phyloP scores from a whole-genome alignment of 1,140 invertebrate genomes.

The Thalassaphorura encarpata region DNA sequence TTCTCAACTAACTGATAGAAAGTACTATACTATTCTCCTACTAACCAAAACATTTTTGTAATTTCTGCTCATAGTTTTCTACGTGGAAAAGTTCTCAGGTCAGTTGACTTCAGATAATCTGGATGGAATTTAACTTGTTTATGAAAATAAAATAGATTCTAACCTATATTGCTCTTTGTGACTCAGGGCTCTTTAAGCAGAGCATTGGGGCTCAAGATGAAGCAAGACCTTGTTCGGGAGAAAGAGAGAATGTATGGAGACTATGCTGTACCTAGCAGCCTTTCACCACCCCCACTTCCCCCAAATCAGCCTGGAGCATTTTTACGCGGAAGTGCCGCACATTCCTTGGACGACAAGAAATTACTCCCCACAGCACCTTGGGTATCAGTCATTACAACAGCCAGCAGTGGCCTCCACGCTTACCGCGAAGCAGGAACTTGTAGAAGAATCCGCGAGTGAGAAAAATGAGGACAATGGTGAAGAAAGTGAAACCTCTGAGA shows the following conservation, averaged over 20 bases:
- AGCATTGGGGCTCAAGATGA: conserved; percentile 56
- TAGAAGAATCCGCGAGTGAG: too few relatives aligned
- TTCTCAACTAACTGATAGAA: background rate
- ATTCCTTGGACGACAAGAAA: conserved; percentile 36
- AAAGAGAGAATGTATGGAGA: conserved; percentile 37
- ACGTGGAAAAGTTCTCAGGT: conserved; percentile 51
- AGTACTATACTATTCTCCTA: background rate
- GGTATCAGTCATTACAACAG: too few relatives aligned
- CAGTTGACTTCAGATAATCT: too few relatives aligned
- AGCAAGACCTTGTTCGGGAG: conserved; percentile 39
- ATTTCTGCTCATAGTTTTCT: conserved; percentile 41
- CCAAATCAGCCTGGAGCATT: conserved; percentile 47
- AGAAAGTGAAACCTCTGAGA: too few relatives aligned
- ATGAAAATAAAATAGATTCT: background rate
- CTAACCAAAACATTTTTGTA: background rate
- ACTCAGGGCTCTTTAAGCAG: conserved; percentile 61
- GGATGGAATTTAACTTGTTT: background rate
- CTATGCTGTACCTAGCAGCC: too few relatives aligned
- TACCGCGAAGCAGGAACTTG: too few relatives aligned
- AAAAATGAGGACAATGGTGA: too few relatives aligned
- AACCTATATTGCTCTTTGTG: conserved; percentile 2
- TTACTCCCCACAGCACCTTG: too few relatives aligned
- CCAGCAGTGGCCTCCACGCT: too few relatives aligned
- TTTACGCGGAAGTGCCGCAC: conserved; percentile 42
- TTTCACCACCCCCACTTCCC: conserved; percentile 44